Percentiles rank a stretch among this genome's conserved stretches.
phyloP scores from a whole-genome alignment of 2,888 invertebrate genomes.

The Scaeva pyrastri region DNA sequence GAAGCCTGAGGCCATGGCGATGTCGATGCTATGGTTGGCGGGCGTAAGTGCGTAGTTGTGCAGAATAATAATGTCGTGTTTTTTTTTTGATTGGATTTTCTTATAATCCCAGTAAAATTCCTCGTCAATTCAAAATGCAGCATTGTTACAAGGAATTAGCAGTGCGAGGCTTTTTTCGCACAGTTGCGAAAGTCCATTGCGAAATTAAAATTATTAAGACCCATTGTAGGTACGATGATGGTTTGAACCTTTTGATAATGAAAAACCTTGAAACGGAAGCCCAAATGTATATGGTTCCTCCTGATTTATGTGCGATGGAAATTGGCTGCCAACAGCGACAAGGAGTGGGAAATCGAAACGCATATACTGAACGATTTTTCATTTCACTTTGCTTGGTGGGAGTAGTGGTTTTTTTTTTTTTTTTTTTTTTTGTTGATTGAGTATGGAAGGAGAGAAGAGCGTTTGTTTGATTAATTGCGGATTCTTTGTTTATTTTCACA shows the following conservation, averaged over 20 bases:
- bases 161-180: not conserved
- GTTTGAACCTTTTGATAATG: constrained; percentile 8
- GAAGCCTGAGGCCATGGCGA: not conserved
- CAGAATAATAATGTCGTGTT: not conserved
- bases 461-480: constrained; percentile 45
- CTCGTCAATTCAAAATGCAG: not conserved
- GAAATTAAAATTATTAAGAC: not conserved
- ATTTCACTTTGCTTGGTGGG: constrained; percentile 34
- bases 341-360: constrained; percentile 15
- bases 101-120: not conserved
- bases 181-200: not conserved
- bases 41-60: constrained; percentile 9
- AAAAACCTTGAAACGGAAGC: not conserved
- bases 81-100: not conserved
- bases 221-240: not conserved
- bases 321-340: constrained; percentile 35
- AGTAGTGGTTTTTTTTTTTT: constrained; percentile 28
- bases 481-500: constrained; percentile 16
- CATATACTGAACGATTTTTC: constrained; percentile 35
- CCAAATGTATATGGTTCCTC: constrained; percentile 14
- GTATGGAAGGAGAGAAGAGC: constrained; percentile 2
- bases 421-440: not conserved
- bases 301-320: constrained; percentile 60
- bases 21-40: too few relatives aligned
- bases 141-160: not conserved